These are phyloP conservation scores for Speoplatyrhinus poulsoni DNA, from an alignment of 2,113 vertebrate species.

Conservation along the genomic window DNA sequence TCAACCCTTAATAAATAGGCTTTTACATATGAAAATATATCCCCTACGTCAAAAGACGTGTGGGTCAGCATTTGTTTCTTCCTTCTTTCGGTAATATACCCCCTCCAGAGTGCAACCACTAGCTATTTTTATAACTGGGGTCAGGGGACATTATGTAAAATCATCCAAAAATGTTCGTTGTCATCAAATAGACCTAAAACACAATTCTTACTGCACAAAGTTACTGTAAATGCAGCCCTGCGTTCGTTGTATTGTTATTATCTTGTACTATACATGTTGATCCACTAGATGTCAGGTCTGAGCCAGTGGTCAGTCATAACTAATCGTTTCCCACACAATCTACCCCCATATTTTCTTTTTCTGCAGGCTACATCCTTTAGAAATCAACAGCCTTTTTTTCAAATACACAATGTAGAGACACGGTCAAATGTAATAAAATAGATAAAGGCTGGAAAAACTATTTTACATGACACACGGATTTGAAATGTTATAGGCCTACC, in stretches of 20 bases:
- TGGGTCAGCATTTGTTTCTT: slow-evolving; percentile 49
- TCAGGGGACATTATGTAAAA: background rate
- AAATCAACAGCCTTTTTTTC: slow-evolving; percentile 48
- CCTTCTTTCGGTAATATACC: slow-evolving; percentile 19
- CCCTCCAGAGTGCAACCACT: slow-evolving; percentile 26
- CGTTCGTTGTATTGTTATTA: background rate
- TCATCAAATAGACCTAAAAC: too few relatives aligned
- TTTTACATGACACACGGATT: too few relatives aligned
- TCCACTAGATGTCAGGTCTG: slow-evolving; percentile 69
- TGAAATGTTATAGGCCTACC: too few relatives aligned
- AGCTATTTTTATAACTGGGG: background rate
- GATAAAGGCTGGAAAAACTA: too few relatives aligned
- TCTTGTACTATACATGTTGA: slow-evolving; percentile 22
- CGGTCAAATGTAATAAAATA: too few relatives aligned
- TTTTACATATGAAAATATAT: slow-evolving; percentile 59
- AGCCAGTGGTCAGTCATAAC: slow-evolving; percentile 30
- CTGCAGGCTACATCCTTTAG: slow-evolving; percentile 31
- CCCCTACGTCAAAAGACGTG: slow-evolving; percentile 56
- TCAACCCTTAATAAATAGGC: slow-evolving; percentile 35
- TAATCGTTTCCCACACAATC: slow-evolving; percentile 34
- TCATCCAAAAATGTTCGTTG: too few relatives aligned
- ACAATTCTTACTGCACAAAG: too few relatives aligned
- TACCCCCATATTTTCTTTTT: slow-evolving; percentile 55
- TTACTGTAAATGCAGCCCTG: background rate
- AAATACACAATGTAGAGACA: slow-evolving; percentile 21